Evolutionary conservation across 2,797 vertebrate genomes (phyloP), one percentile per base, ranked within the genome.

Genomic region (Anisognathus igniventris): DNA sequence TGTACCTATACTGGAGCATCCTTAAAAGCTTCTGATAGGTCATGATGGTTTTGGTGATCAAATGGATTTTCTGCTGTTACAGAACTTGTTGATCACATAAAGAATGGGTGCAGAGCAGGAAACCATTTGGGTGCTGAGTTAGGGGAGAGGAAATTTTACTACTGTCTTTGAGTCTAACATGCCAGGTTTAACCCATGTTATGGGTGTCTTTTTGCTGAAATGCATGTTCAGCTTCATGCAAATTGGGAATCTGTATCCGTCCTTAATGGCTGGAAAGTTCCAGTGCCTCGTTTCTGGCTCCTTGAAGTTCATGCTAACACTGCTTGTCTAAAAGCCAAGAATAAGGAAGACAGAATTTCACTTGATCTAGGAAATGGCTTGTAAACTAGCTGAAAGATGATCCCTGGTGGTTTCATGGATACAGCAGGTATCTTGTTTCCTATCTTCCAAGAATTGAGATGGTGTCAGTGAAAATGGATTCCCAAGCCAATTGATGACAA

Each of bases 291-390:
- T 83, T 84, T 76, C 19, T 62, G 9, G 9, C 75, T 92, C 85
- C 61, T 74, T 27, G 47, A 35, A 30, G 10, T 75, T 65, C 48
- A 4, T 51, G 47, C 78, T 68, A 73, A 33, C 1, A 16, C 61
- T 68, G 14, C 77, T 76, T 72, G 54, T 83, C 65, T 90, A 37
- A 65, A 92, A 86, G 73, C 82, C 68, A 78, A 60, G 88, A 61
- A 54, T 51, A 42, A 88, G 70, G 44, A 58, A 81, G 95, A 64
- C 64, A 90, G 88, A 60, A 86, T 94, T 93, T 92, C 94, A 70
- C 14, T 72, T 92, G 87, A 42, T 93, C 33, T 92, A 86, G 93
- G 92, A 95, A 93, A 64, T 93, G 86, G 47, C 66, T 93, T 2
- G 3, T 84, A 75, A 84, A 88, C 23, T n/a, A 35, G 24, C 76